A percentile compares a stretch with the other conserved stretches of the same genome.
These are phyloP conservation scores for silkworm (Bombyx mori) DNA, from an alignment of 1,140 invertebrate genomes.

Conservation along the genomic window ASM3026992v2 NC_085118.1:9535001-9535500, in stretches of 20 bases:
- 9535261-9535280: constrained; percentile 12
- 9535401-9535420: no score
- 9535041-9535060: background rate
- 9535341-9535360: no score
- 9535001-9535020: no score
- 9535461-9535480: no score
- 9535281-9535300: no score
- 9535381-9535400: no score
- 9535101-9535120: constrained; percentile 95
- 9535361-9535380: no score
- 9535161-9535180: constrained; percentile 96
- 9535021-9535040: background rate
- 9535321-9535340: no score
- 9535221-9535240: constrained; percentile 94
- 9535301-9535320: no score
- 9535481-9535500: no score
- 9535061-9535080: background rate
- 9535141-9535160: constrained; percentile 99
- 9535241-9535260: constrained; percentile 93
- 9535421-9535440: no score
- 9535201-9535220: constrained; percentile 98
- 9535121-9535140: constrained; percentile 91
- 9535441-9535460: no score
- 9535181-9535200: constrained; percentile 88
- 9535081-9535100: constrained; percentile 76